Conservation (phyloP, 2,888 invertebrate species). For the Bedellia somnulentella region DNA sequence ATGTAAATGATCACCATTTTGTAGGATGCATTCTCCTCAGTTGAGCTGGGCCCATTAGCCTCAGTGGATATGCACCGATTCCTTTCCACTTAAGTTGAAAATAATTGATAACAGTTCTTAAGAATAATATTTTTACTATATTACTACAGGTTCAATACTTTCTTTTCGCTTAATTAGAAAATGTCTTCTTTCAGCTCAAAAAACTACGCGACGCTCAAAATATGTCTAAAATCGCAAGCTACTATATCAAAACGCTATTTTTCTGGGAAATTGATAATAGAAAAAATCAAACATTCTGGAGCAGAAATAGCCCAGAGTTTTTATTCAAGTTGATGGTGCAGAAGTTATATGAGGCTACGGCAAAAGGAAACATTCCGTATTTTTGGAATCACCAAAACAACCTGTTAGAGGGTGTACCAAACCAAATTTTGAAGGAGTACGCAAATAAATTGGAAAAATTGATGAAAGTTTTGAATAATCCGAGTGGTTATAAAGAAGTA, state of each 20-base stretch:
- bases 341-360: conserved; percentile 26
- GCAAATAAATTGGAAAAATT: conserved; percentile 20
- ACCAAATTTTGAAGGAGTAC: conserved; percentile 16
- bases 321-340: conserved; percentile 39
- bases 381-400: conserved; percentile 52
- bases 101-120: no score
- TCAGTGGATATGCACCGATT: no score
- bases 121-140: no score
- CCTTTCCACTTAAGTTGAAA: no score
- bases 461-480: conserved; percentile 17
- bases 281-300: conserved; percentile 19
- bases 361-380: conserved; percentile 25
- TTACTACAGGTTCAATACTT: no score
- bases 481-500: conserved; percentile 19
- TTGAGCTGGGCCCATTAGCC: no score
- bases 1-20: no score
- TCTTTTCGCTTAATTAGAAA: no score
- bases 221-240: conserved; percentile 52
- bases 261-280: conserved; percentile 30
- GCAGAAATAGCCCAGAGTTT: conserved; percentile 21
- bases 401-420: conserved; percentile 25
- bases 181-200: conserved; percentile 33
- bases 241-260: conserved; percentile 58
- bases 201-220: conserved; percentile 46
- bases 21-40: no score